Evolutionary conservation across 2,888 invertebrate species (phyloP).

Genomic region (Harpagoxenus sublaevis): DNA sequence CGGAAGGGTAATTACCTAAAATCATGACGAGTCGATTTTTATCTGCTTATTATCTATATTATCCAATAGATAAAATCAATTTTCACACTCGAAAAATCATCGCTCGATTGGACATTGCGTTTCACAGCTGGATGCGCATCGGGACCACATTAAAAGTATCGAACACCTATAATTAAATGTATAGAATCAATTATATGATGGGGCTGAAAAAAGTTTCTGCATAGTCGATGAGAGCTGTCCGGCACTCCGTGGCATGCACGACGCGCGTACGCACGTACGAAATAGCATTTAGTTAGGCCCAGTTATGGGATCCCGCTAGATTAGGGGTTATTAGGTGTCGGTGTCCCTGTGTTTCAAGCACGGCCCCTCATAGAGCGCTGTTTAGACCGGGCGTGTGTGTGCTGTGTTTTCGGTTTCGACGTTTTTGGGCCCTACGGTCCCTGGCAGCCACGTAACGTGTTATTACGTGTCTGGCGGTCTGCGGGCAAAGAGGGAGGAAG

Average conservation of each 20-base stretch:
- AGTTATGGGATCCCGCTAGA: slow-evolving; percentile 83
- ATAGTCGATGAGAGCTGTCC: slow-evolving; percentile 20
- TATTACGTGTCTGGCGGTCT: slow-evolving; percentile 84
- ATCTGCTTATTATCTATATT: not conserved
- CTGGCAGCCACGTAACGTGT: slow-evolving; percentile 80
- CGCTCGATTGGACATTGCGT: not conserved
- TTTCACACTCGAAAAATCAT: not conserved
- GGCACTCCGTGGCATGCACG: slow-evolving; percentile 39
- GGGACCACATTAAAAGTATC: slow-evolving; percentile 17
- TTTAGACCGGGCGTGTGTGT: slow-evolving; percentile 80
- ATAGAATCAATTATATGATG: slow-evolving; percentile 39
- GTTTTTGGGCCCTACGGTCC: slow-evolving; percentile 82
- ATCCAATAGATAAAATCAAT: not conserved
- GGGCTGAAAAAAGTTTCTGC: slow-evolving; percentile 14
- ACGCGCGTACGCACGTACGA: slow-evolving; percentile 70
- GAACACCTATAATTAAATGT: slow-evolving; percentile 44
- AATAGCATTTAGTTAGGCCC: slow-evolving; percentile 83
- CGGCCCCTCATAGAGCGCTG: slow-evolving; percentile 76
- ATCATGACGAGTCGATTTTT: not conserved
- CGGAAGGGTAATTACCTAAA: not conserved
- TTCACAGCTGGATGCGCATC: not conserved
- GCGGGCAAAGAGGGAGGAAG: slow-evolving; percentile 67
- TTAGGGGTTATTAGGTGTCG: slow-evolving; percentile 85
- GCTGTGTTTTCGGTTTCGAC: slow-evolving; percentile 76
- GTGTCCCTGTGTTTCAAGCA: slow-evolving; percentile 83